Base-by-base conservation (phyloP, 2,888 invertebrate species). In the Periphyllus acericola region DNA sequence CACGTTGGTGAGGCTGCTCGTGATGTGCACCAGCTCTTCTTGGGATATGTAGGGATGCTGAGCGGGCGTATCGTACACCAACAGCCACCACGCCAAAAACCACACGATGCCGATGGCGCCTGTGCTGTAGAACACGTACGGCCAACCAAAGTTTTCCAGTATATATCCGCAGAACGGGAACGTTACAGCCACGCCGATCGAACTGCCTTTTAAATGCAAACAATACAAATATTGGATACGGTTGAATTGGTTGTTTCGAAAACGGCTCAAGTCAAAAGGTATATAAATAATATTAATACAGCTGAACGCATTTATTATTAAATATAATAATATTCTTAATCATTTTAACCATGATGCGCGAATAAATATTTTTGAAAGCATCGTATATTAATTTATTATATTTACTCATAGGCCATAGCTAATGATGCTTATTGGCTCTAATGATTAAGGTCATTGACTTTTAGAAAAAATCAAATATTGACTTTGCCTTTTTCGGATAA, bases 151-250 rank as follows among this genome's bases (percentile, higher is more conserved):
- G 90, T 92, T 91, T 89, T 93, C 93, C 82, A 94, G 94, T n/a
- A 96, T 93, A 89, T 93, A 92, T 1, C 95, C 95, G 89, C 95
- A 95, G 84, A 95, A 91, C 0, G 95, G 95, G 91, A 95, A 95
- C 19, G 95, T 95, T 29, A 94, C 89, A 0, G 94, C 94, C 46
- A 94, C 94, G 19, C 95, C 95, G 1, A 95, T 93, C 0, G 94
- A 94, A 90, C 94, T 94, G 89, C 94, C 94, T 90, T 94, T 91
- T 90, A 93, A 94, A 75, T n/a, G 29, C 0, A 86, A 72, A 52
- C 14, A 29, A 75, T 40, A 75, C n/a, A n/a, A 40, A 17, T 14
- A 46, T 46, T 46, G 75, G 75, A 75, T 25, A 36, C 46, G n/a
- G n/a, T 21, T 60, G 25, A 60, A 60, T 55, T 34, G 74, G 9